Conservation (phyloP, 2,113 vertebrate species). For the Hucho hucho region DNA sequence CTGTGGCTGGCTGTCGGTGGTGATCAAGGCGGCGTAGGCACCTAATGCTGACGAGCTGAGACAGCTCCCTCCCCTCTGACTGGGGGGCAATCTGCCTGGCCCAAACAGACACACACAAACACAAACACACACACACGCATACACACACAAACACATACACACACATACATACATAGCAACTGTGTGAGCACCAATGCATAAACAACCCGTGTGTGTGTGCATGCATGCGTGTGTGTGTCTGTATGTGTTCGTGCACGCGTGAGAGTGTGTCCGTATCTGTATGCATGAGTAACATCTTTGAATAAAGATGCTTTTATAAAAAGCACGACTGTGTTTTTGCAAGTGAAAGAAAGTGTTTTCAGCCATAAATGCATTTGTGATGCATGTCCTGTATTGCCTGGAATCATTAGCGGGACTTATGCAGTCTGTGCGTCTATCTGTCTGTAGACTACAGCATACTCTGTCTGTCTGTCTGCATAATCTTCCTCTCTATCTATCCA, state of each 20-base stretch:
- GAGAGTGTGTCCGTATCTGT: slow-evolving; percentile 45
- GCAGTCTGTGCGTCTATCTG: background rate
- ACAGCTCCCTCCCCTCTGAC: slow-evolving; percentile 67
- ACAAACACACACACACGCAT: background rate
- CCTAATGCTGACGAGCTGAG: slow-evolving; percentile 64
- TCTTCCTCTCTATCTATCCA: no score
- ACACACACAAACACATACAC: slow-evolving; percentile 21
- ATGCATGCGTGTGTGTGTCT: slow-evolving; percentile 26
- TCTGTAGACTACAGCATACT: no score
- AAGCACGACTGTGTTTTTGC: background rate
- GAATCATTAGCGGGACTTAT: no score
- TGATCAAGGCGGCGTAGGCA: slow-evolving; percentile 56
- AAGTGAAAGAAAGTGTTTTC: background rate
- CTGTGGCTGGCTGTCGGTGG: slow-evolving; percentile 63
- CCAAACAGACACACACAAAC: slow-evolving; percentile 5
- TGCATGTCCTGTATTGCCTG: no score
- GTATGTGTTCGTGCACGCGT: background rate
- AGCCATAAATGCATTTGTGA: no score
- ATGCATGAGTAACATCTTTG: slow-evolving; percentile 42
- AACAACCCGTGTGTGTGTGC: slow-evolving; percentile 18
- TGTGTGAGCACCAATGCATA: slow-evolving; percentile 31
- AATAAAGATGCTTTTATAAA: slow-evolving; percentile 9
- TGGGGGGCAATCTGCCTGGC: slow-evolving; percentile 51
- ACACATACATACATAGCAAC: slow-evolving; percentile 28
- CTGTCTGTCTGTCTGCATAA: no score